Evolutionary conservation across 2,888 invertebrate species (phyloP), one percentile per base, ranked within the genome.

Genomic region (Entomobrya multifasciata): DNA sequence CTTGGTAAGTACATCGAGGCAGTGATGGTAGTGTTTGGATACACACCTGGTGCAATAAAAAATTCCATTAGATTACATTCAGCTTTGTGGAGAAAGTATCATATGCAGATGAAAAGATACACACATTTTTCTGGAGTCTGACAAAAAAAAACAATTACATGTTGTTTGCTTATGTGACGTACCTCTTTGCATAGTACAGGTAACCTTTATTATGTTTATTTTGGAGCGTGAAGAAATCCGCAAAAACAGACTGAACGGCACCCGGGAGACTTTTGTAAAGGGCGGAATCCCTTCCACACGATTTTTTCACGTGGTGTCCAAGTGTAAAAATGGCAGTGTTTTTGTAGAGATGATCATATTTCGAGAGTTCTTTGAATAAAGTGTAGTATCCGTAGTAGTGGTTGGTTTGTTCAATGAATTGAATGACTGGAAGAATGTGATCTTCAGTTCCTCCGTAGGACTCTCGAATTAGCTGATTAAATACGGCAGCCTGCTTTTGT

Each of bases 1-100:
- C 44, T 89, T 89, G 57, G 89, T 89, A 52, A 89, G 85, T 52
- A 89, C 89, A 65, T 89, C 89, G n/a, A 89, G 82, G 57, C 89
- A 89, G 84, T 88, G 70, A 62, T 62, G 81, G 49, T 89, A 89
- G 44, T 89, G 89, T 52, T 72, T 74, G 20, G 89, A 80, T 20
- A 89, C 83, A 47, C 88, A 88, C 44, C 70, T 70, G 70, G 70
- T 20, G 41, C 20, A 70, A 4, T 25, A 13, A 70, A 20, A 44
- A 70, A 70, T 20, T 10, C 17, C 13, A 4, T 5, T 36, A 10
- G 6, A 36, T 65, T 36, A 36, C n/a, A n/a, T n/a, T n/a, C n/a
- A n/a, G n/a, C n/a, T n/a, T n/a, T n/a, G n/a, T n/a, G n/a, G n/a
- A n/a, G n/a, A n/a, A n/a, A n/a, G n/a, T n/a, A n/a, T n/a, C n/a